Conservation (phyloP, 2,888 invertebrate species). For the Melanostoma mellinum region DNA sequence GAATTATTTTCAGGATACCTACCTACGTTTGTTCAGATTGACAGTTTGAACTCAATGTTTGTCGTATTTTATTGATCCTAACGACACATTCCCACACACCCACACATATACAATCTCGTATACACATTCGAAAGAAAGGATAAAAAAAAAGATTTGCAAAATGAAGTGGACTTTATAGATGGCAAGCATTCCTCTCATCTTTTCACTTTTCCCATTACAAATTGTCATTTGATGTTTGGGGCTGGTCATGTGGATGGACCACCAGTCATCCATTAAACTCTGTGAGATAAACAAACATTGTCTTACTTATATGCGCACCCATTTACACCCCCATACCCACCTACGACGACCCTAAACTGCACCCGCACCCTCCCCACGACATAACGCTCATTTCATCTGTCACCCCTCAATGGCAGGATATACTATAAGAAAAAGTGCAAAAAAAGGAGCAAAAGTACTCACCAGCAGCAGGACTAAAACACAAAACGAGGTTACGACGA, state of each 20-base stretch:
- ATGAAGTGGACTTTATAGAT: constrained; percentile 55
- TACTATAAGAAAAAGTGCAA: constrained; percentile 46
- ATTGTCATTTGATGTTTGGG: constrained; percentile 67
- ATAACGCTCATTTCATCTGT: constrained; percentile 61
- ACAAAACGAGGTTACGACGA: constrained; percentile 61
- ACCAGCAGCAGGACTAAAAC: constrained; percentile 46
- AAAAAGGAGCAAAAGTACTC: constrained; percentile 33
- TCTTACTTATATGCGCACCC: neutral
- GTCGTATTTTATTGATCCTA: constrained; percentile 48
- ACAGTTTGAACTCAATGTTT: constrained; percentile 52
- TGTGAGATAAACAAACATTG: constrained; percentile 24
- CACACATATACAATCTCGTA: neutral
- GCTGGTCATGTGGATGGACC: constrained; percentile 38
- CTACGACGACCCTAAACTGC: too few species aligned
- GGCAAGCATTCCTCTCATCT: constrained; percentile 57
- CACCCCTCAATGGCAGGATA: constrained; percentile 29
- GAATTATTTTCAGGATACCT: constrained; percentile 42
- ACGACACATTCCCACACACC: constrained; percentile 5
- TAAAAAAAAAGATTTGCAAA: constrained; percentile 33
- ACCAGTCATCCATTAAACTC: constrained; percentile 60
- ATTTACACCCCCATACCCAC: neutral
- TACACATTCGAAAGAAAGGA: neutral
- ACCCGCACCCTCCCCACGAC: neutral
- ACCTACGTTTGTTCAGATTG: constrained; percentile 39
- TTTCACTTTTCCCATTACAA: constrained; percentile 67